Percentiles rank a stretch among this genome's conserved stretches.
Evolutionary conservation across 2,113 vertebrate genomes (phyloP).

Genomic region (Peromyscus maniculatus): DNA sequence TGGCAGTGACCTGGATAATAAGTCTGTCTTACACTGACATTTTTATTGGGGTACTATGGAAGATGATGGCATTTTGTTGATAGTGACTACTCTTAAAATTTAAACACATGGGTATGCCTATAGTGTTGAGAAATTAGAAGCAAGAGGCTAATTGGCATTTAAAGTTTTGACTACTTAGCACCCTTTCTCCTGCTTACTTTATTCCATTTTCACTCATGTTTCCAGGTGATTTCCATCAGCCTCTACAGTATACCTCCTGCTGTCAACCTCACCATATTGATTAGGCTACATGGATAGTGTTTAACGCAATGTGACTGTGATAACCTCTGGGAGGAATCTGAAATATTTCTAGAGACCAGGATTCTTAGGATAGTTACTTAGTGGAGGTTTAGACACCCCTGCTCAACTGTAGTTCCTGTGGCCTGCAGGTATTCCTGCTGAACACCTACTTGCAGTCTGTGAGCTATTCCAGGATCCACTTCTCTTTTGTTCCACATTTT

Average conservation of each 20-base stretch:
- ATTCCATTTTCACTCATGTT: background rate
- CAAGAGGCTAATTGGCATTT: background rate
- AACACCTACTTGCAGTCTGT: background rate
- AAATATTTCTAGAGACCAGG: background rate
- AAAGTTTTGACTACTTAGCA: background rate
- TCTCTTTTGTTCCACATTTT: background rate
- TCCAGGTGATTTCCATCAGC: background rate
- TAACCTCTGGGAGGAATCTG: background rate
- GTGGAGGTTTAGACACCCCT: background rate
- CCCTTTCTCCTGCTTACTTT: background rate
- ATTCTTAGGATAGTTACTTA: background rate
- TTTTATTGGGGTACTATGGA: background rate
- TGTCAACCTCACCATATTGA: background rate
- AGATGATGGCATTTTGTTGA: background rate
- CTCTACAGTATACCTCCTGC: background rate
- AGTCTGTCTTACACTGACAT: background rate
- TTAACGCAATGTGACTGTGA: background rate
- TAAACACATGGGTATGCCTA: background rate
- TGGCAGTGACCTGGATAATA: too few relatives aligned
- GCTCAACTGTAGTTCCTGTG: fast-evolving
- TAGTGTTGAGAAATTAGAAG: background rate
- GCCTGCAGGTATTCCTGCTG: fast-evolving
- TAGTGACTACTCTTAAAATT: background rate
- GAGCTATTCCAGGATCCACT: background rate
- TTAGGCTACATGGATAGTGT: background rate